A percentile compares a stretch with the other conserved stretches of the same genome.
Evolutionary conservation across 2,797 vertebrate species (phyloP).

Genomic region (Semotilus atromaculatus): DNA sequence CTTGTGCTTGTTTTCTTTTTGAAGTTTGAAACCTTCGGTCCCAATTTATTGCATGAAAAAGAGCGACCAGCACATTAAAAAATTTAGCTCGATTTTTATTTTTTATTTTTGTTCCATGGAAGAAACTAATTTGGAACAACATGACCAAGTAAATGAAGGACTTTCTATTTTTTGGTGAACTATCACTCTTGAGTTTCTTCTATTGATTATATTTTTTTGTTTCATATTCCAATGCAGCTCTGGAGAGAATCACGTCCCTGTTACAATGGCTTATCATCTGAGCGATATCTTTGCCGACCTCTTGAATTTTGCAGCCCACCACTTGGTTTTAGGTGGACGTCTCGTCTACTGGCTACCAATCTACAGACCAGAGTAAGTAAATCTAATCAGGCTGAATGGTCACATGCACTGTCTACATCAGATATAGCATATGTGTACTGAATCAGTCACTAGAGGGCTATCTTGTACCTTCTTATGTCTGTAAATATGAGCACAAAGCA

Average conservation of each 20-base stretch:
- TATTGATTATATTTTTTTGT: conserved; percentile 8
- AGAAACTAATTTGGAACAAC: background rate
- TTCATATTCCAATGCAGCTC: conserved; percentile 67
- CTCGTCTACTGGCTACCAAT: conserved; percentile 96
- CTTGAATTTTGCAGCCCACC: conserved; percentile 88
- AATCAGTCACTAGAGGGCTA: conserved; percentile 54
- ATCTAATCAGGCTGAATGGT: conserved; percentile 3
- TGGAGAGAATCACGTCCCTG: conserved; percentile 87
- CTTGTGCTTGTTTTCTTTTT: background rate
- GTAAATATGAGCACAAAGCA: background rate
- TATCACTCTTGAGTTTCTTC: conserved; percentile 6
- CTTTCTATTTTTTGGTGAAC: background rate
- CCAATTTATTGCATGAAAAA: background rate
- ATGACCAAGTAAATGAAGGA: background rate
- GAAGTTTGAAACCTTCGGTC: background rate
- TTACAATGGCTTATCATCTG: conserved; percentile 91
- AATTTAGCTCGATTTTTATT: accelerated
- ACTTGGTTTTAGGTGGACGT: conserved; percentile 89
- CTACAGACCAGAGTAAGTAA: conserved; percentile 94
- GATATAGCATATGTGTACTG: background rate
- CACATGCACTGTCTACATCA: background rate
- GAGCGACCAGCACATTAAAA: background rate
- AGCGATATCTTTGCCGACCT: conserved; percentile 97
- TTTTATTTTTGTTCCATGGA: background rate
- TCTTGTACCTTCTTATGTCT: conserved; percentile 23